A percentile compares a stretch with the other conserved stretches of the same genome.
phyloP scores from a whole-genome alignment of 2,797 vertebrate genomes.

The Mormyrus hasselquistii region DNA sequence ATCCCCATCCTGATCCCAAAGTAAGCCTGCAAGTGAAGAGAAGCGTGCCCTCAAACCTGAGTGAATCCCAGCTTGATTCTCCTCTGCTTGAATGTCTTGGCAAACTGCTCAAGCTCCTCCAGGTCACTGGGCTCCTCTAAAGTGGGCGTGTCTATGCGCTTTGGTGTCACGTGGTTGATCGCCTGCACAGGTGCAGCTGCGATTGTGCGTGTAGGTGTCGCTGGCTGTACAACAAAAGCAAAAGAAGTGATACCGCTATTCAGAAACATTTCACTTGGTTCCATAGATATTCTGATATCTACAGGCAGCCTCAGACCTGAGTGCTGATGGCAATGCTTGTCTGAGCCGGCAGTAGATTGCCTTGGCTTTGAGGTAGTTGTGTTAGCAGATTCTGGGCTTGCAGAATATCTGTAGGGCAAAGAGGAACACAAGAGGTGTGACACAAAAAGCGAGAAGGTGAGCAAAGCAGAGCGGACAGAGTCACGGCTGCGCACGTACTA shows the following conservation, averaged over 20 bases:
- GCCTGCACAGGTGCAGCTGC: conserved; percentile 71
- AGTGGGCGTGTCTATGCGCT: conserved; percentile 71
- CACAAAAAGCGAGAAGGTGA: neutral
- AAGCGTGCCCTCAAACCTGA: conserved; percentile 57
- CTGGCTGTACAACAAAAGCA: conserved; percentile 57
- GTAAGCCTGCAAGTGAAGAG: neutral
- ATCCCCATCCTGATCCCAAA: neutral
- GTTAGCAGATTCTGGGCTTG: conserved; percentile 80
- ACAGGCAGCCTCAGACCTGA: conserved; percentile 59
- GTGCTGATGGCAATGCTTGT: conserved; percentile 76
- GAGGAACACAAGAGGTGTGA: neutral
- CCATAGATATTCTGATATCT: neutral
- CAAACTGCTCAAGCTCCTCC: conserved; percentile 84
- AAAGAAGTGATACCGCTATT: neutral
- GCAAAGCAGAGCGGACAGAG: neutral
- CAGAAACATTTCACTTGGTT: neutral
- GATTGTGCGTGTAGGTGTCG: conserved; percentile 80
- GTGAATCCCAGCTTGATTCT: conserved; percentile 86
- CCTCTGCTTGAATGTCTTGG: conserved; percentile 85
- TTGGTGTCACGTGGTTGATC: conserved; percentile 73
- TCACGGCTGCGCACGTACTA: conserved; percentile 50
- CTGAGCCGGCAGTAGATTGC: conserved; percentile 76
- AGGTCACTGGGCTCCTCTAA: conserved; percentile 83
- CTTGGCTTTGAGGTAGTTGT: conserved; percentile 84
- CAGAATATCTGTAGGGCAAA: conserved; percentile 62